phyloP scores from a whole-genome alignment of 2,797 vertebrate genomes.

The Urocyon cinereoargenteus region DNA sequence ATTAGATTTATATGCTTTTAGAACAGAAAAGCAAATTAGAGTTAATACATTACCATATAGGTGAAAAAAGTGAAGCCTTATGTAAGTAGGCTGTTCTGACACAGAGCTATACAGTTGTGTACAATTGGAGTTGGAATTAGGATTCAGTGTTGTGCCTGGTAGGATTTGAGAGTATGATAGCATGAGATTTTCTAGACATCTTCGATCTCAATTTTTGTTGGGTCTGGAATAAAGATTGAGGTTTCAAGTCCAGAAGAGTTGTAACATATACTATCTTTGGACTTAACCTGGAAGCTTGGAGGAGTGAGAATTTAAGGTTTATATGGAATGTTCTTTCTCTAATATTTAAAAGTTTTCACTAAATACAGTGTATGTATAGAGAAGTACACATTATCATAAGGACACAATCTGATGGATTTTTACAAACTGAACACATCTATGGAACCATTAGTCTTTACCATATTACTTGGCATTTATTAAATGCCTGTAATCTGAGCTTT shows the following conservation, averaged over 20 bases:
- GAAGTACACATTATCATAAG: not conserved
- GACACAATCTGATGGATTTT: not conserved
- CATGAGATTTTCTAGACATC: not conserved
- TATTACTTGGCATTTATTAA: slow-evolving; percentile 44
- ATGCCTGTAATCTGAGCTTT: not conserved
- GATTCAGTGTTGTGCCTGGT: not conserved
- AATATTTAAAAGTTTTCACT: not conserved
- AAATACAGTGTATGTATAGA: not conserved
- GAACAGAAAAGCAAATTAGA: not conserved
- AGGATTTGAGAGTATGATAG: not conserved
- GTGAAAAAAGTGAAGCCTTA: not conserved
- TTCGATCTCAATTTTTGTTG: slow-evolving; percentile 8
- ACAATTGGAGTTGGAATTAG: not conserved
- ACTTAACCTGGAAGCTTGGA: not conserved
- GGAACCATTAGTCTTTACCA: not conserved
- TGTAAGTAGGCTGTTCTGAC: not conserved
- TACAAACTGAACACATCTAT: not conserved
- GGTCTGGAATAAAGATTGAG: slow-evolving; percentile 1
- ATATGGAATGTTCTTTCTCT: not conserved
- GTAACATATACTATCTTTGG: not conserved
- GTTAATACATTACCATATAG: not conserved
- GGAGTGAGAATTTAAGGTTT: slow-evolving; percentile 35
- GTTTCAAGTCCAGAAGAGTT: slow-evolving; percentile 20
- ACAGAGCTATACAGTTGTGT: not conserved
- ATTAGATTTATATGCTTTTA: not conserved